These are phyloP conservation scores for Eptesicus fuscus DNA, from an alignment of 2,113 vertebrate species.

Conservation along the genomic window DNA sequence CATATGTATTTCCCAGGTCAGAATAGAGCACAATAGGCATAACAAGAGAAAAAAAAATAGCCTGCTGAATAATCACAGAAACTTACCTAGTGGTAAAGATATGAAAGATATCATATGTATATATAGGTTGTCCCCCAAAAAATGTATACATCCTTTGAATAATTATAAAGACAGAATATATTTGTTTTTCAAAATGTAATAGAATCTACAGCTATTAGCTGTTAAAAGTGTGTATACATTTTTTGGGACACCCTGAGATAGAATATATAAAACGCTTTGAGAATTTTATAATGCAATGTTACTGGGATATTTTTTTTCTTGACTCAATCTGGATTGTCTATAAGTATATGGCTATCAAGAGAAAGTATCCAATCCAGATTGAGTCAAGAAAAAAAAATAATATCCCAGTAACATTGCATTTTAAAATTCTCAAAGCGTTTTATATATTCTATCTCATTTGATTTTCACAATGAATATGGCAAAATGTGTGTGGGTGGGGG, in stretches of 20 bases:
- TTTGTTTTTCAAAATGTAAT: no score
- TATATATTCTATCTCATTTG: neutral
- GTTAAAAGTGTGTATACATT: no score
- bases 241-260: no score
- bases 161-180: no score
- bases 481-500: neutral
- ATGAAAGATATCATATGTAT: neutral
- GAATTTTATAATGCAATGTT: no score
- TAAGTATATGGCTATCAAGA: neutral
- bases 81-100: neutral
- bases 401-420: neutral
- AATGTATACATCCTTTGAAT: no score
- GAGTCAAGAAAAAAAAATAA: neutral
- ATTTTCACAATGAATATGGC: neutral
- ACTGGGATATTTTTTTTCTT: no score
- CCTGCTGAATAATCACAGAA: constrained; percentile 41
- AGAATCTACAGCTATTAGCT: no score
- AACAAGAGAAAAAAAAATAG: constrained; percentile 28
- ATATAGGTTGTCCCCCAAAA: no score
- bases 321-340: no score
- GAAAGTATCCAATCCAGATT: neutral
- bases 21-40: constrained; percentile 9
- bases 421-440: neutral
- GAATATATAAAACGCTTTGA: no score
- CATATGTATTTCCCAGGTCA: constrained; percentile 44